Base-by-base conservation (phyloP, 1,140 invertebrate species). In the Medauroidea extradentata region DNA sequence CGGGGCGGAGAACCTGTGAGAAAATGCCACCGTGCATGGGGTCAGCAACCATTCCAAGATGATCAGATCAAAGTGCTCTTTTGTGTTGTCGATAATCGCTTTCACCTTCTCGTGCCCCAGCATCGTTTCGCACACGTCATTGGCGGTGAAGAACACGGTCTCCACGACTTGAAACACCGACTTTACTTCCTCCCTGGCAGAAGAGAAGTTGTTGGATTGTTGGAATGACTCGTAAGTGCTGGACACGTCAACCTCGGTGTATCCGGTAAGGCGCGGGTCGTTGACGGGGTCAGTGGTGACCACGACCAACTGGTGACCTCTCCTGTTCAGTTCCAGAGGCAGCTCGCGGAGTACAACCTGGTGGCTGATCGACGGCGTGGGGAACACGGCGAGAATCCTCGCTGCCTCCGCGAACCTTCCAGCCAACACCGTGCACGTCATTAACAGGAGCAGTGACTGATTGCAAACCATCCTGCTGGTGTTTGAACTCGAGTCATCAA, bases 251-350 rank as follows among this genome's bases (percentile, higher is more conserved):
- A 83, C 63, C 61, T 85, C 80, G 3, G 65, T 72, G 41, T 81
- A 82, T 63, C 83, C 82, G 2, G 72, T 65, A 1, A 75, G 60
- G 0, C 73, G 70, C 38, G 69, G 71, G 49, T 78, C 78, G 13
- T n/a, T 13, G 3, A 76, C 66, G 0, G 77, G 70, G 61, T 78
- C 81, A 2, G 77, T 63, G 50, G 77, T 82, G 0, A 83, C 65
- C 0, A 84, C 66, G 2, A 82, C 81, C 2, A 85, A 73, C 38
- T 82, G 70, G 60, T 85, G 83, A 8, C 82, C 83, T 38, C 70
- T 73, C 14, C 53, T 64, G 0, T 77, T 81, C 23, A 85, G 53
- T 8, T 72, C 81, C 59, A 78, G 79, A 65, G 80, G 75, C 52
- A 85, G 53, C 0, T 71, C 67, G 3, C 79, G 76, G 21, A 80